These are phyloP conservation scores for Eretmocerus hayati DNA, from an alignment of 2,888 invertebrate genomes.

Conservation along the genomic window DNA sequence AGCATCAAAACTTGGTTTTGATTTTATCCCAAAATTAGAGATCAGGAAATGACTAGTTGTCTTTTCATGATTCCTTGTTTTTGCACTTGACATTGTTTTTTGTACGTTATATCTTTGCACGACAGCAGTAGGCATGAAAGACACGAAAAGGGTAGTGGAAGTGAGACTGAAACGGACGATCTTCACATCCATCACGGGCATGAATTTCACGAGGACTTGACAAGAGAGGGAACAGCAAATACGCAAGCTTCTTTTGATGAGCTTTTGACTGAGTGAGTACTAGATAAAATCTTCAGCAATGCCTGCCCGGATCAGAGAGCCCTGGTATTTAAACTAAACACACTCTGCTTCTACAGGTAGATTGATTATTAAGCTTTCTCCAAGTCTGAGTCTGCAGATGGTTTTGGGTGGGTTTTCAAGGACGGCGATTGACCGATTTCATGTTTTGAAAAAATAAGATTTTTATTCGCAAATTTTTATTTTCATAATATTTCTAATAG, in stretches of 20 bases:
- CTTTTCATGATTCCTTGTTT: background rate
- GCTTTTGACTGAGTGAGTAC: conserved; percentile 48
- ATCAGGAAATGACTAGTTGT: no score
- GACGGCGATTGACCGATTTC: no score
- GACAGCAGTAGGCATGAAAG: conserved; percentile 45
- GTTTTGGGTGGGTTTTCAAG: no score
- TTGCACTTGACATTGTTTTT: conserved; percentile 7
- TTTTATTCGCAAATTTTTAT: no score
- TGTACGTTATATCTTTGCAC: conserved; percentile 25
- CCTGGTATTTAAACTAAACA: no score
- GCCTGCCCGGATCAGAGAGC: background rate
- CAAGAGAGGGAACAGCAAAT: conserved; percentile 41
- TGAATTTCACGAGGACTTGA: conserved; percentile 41
- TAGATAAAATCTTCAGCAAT: conserved; percentile 26
- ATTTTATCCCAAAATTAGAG: no score
- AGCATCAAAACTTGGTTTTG: no score
- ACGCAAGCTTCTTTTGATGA: conserved; percentile 45
- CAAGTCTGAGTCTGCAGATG: no score
- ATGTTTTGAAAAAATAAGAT: no score
- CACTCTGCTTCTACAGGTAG: no score
- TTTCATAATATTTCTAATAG: no score
- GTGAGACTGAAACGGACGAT: conserved; percentile 73
- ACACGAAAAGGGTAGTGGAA: conserved; percentile 56
- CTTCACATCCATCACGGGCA: conserved; percentile 41
- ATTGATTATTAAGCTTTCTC: no score